Base-by-base conservation (phyloP, 2,888 invertebrate genomes). In the Acrobeloides nanus region DNA sequence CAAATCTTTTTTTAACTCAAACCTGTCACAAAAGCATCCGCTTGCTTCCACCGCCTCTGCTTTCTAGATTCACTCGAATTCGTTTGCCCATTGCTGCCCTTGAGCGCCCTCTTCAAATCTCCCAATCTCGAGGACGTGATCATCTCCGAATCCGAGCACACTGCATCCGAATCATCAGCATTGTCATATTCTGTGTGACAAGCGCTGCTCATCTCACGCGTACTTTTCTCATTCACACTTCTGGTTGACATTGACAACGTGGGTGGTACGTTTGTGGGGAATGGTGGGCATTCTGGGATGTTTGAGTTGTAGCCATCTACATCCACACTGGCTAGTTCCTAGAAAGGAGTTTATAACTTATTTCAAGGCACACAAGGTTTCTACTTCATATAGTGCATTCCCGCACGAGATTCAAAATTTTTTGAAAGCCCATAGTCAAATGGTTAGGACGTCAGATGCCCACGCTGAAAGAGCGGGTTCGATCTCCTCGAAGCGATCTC, bases 111-210 rank as follows among this genome's bases (percentile, higher is more conserved):
- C 38, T 59, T 55, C 23, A 55, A 38, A 21, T 56, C 55, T 18
- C 55, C 55, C 29, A 55, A 24, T 26, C 51, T 54, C 20, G 21
- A 52, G 20, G 12, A 10, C 15, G 10, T 35, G 32, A 59, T 40
- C 55, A 57, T 46, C 34, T 55, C 58, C 7, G 57, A 53, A 34
- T 59, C 62, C 12, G 59, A 59, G 37, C 24, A 57, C 3, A 38
- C 48, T 2, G 31, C 60, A 50, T 56, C 35, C 45, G 12, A 38
- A 44, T n/a, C n/a, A 35, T 69, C 68, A 1, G 64, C 68, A 38
- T 70, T 70, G 46, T 71, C 70, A 46, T 69, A 69, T 44, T 69
- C 69, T 1, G 69, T 69, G 40, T 69, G 68, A 44, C 66, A 67
- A 17, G 69, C 64, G 6, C 65, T 66, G 31, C 60, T 61, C 44